Conservation (phyloP, 1,140 invertebrate genomes). For the Sesamia nonagrioides region DNA sequence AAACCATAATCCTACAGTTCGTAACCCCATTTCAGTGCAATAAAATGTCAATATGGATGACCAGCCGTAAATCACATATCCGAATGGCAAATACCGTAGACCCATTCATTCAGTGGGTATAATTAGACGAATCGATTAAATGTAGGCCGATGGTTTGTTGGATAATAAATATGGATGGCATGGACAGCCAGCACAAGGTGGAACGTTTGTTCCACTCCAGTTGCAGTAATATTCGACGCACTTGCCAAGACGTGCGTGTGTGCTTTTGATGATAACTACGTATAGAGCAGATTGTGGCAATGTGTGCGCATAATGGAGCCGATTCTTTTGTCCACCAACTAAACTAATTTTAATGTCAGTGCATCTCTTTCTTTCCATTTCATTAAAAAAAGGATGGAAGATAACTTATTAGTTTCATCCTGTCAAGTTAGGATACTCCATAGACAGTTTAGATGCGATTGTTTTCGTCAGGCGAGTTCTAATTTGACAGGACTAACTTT, state of each 20-base stretch:
- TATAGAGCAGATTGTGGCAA: neutral
- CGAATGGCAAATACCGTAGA: conserved; percentile 39
- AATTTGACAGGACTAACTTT: too few relatives aligned
- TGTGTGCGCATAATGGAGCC: neutral
- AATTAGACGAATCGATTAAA: conserved; percentile 35
- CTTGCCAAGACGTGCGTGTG: conserved; percentile 58
- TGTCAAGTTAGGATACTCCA: too few relatives aligned
- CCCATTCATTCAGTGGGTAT: conserved; percentile 31
- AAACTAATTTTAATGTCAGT: too few relatives aligned
- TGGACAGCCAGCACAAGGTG: conserved; percentile 54
- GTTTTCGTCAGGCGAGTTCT: too few relatives aligned
- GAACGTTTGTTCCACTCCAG: conserved; percentile 65
- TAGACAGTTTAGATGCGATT: too few relatives aligned
- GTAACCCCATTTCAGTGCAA: neutral
- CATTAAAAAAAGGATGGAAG: too few relatives aligned
- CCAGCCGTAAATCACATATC: conserved; percentile 32
- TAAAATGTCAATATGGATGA: conserved; percentile 27
- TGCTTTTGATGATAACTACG: neutral
- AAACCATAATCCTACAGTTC: neutral
- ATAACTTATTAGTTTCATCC: too few relatives aligned
- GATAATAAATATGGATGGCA: conserved; percentile 58
- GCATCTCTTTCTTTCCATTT: too few relatives aligned
- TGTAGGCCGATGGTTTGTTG: conserved; percentile 42
- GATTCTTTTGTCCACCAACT: too few relatives aligned
- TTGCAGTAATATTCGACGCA: conserved; percentile 54